These are phyloP conservation scores for Hydra vulgaris DNA, from an alignment of 30 jellyfish, hydroid and myxozoan genomes.

Conservation along the genomic window DNA sequence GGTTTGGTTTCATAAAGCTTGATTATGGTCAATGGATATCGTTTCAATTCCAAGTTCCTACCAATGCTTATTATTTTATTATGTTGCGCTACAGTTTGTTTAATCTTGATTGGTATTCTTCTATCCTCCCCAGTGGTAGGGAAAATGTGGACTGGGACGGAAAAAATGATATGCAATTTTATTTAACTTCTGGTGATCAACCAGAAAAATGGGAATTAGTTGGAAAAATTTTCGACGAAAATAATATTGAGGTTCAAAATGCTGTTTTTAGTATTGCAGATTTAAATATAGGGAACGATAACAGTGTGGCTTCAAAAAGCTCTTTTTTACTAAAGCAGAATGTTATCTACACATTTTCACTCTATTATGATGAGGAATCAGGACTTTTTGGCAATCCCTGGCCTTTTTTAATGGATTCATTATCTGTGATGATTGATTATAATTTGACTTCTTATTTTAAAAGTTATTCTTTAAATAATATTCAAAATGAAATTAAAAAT, in stretches of 20 bases:
- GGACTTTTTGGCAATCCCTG: constrained; percentile 61
- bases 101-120: constrained; percentile 53
- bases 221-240: constrained; percentile 5
- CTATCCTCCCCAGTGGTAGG: constrained; percentile 54
- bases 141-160: constrained; percentile 75
- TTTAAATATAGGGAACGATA: constrained; percentile 52
- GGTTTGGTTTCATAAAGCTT: constrained; percentile 28
- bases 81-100: constrained; percentile 72
- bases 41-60: constrained; percentile 58
- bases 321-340: constrained; percentile 28
- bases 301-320: constrained; percentile 37
- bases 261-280: constrained; percentile 30
- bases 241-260: constrained; percentile 5
- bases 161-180: constrained; percentile 11
- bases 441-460: constrained; percentile 29
- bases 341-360: constrained; percentile 30
- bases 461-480: constrained; percentile 16
- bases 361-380: constrained; percentile 32
- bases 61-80: constrained; percentile 37
- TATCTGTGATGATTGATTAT: constrained; percentile 55
- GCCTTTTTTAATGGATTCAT: constrained; percentile 79
- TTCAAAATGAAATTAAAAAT: constrained; percentile 26
- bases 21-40: constrained; percentile 22
- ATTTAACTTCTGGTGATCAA: constrained; percentile 36
- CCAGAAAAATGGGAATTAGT: constrained; percentile 54